phyloP scores from a whole-genome alignment of 2,888 invertebrate genomes.

The Athrips mouffetella region DNA sequence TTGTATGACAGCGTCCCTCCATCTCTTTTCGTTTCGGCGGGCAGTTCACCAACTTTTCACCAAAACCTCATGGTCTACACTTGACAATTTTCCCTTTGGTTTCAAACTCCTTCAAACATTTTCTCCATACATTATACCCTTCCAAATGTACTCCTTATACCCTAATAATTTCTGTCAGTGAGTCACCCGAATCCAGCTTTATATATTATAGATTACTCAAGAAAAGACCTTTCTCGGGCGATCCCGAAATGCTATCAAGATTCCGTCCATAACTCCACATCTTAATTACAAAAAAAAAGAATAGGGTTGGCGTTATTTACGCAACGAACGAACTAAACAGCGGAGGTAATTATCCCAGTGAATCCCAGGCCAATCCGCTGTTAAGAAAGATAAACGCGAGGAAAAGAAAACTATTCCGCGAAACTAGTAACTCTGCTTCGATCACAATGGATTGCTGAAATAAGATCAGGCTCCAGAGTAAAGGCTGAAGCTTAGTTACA shows the following conservation, averaged over 20 bases:
- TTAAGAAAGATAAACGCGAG: conserved; percentile 76
- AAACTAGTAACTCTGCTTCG: conserved; percentile 55
- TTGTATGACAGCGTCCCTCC: no score
- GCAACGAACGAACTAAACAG: conserved; percentile 51
- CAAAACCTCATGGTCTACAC: no score
- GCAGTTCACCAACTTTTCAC: no score
- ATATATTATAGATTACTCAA: background rate
- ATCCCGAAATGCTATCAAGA: conserved; percentile 11
- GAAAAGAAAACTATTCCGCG: conserved; percentile 62
- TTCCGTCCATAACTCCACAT: conserved; percentile 4
- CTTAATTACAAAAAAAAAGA: conserved; percentile 37
- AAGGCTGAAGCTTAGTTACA: background rate
- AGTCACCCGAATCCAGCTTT: no score
- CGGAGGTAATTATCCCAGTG: conserved; percentile 68
- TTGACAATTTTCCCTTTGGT: no score
- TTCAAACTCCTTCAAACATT: no score
- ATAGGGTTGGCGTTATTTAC: conserved; percentile 51
- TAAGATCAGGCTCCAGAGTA: conserved; percentile 33
- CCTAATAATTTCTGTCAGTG: no score
- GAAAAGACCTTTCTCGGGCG: background rate
- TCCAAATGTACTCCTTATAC: no score
- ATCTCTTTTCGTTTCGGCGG: no score
- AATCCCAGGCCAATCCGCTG: conserved; percentile 70
- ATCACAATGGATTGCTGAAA: conserved; percentile 49
- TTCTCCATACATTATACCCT: no score